Conservation (phyloP, 1,140 invertebrate species). For the Drosophila saltans region DNA sequence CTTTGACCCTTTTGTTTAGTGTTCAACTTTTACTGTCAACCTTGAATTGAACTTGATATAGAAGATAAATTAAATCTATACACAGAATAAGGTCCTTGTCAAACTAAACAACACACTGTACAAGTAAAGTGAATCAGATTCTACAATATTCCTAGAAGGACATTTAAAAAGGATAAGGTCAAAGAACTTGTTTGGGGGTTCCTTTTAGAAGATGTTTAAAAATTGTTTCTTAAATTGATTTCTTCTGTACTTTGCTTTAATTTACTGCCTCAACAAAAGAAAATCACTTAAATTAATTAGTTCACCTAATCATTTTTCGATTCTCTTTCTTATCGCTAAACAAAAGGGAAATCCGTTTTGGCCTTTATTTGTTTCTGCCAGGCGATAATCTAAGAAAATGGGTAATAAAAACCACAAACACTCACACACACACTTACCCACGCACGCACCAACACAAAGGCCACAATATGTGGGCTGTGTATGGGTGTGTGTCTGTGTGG, state of each 20-base stretch:
- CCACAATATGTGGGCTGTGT: not conserved
- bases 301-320: conserved; percentile 57
- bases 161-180: not conserved
- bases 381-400: conserved; percentile 46
- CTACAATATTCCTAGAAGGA: not conserved
- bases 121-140: not conserved
- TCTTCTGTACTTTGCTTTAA: not conserved
- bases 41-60: conserved; percentile 31
- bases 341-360: conserved; percentile 34
- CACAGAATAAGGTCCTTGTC: not conserved
- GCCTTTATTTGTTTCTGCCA: conserved; percentile 53
- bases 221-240: not conserved
- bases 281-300: conserved; percentile 75
- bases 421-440: not conserved
- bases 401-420: conserved; percentile 37
- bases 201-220: not conserved
- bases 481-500: conserved; percentile 7
- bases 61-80: not conserved
- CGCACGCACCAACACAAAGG: not conserved
- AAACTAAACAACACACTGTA: not conserved
- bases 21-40: conserved; percentile 14
- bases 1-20: no score
- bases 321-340: conserved; percentile 9
- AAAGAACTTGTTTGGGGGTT: not conserved
- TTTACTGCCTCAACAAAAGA: conserved; percentile 11